These are phyloP conservation scores for Caenorhabditis macrosperma DNA, from an alignment of 2,888 invertebrate genomes.

Conservation along the genomic window DNA sequence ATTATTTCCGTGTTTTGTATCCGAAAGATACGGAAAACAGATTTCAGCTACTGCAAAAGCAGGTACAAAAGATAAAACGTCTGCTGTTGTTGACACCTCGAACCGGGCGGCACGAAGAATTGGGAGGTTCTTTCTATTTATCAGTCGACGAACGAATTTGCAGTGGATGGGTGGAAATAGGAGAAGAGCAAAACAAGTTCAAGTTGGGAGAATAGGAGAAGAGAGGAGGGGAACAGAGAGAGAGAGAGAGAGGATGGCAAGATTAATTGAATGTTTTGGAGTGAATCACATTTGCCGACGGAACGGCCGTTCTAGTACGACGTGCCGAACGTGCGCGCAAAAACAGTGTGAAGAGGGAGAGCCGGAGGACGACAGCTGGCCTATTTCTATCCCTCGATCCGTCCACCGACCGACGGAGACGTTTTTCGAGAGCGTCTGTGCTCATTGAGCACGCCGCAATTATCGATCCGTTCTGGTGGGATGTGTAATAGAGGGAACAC, in stretches of 20 bases:
- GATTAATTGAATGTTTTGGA: constrained; percentile 41
- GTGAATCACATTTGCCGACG: constrained; percentile 23
- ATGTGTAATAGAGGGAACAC: constrained; percentile 44
- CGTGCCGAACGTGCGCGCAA: constrained; percentile 44
- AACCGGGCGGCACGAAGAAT: background rate
- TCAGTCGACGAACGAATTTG: background rate
- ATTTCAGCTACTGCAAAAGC: background rate
- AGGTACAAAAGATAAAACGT: background rate
- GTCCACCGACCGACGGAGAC: constrained; percentile 39
- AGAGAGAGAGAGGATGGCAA: constrained; percentile 4
- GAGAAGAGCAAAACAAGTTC: background rate
- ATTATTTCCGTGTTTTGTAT: background rate
- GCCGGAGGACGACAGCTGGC: constrained; percentile 44
- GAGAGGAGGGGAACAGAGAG: background rate
- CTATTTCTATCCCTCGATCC: constrained; percentile 29
- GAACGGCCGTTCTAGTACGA: constrained; percentile 54
- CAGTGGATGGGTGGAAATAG: too few species aligned
- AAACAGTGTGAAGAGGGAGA: constrained; percentile 46
- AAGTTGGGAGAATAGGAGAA: background rate
- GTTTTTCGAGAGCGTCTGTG: constrained; percentile 49
- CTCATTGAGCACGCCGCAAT: constrained; percentile 50
- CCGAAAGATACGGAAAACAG: background rate
- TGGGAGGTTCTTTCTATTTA: background rate
- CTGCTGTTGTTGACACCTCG: background rate
- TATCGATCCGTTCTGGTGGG: constrained; percentile 39